These are phyloP conservation scores for Morone chrysops DNA, from an alignment of 2,113 vertebrate genomes.

Conservation along the genomic window DNA sequence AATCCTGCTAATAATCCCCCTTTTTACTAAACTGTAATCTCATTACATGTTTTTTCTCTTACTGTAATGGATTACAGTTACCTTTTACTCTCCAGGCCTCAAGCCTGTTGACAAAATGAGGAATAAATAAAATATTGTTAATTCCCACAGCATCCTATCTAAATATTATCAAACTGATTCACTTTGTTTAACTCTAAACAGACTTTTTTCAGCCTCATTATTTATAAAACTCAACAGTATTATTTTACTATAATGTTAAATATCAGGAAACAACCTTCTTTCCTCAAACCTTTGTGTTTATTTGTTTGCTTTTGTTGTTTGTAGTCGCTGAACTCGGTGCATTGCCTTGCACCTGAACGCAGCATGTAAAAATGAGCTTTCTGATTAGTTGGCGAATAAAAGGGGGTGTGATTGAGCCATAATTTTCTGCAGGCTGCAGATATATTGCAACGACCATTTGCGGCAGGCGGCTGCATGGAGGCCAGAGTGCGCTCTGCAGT, in stretches of 20 bases:
- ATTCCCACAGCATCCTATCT: not conserved
- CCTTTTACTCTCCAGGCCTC: too few species aligned
- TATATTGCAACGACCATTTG: not conserved
- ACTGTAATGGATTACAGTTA: too few species aligned
- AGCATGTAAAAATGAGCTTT: constrained; percentile 29
- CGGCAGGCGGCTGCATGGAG: constrained; percentile 7
- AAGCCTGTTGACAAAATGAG: too few species aligned
- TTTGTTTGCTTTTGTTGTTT: not conserved
- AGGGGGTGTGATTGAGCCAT: constrained; percentile 66
- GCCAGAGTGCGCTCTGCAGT: too few species aligned
- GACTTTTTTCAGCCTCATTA: not conserved
- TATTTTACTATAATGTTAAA: not conserved
- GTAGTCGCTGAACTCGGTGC: not conserved
- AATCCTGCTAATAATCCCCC: too few species aligned
- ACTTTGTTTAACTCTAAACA: not conserved
- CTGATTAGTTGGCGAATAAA: constrained; percentile 65
- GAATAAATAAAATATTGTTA: not conserved
- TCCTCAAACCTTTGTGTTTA: not conserved
- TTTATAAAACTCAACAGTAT: not conserved
- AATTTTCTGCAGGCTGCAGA: not conserved
- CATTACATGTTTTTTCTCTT: too few species aligned
- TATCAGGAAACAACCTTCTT: not conserved
- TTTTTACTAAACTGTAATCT: too few species aligned
- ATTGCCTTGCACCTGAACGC: constrained; percentile 16
- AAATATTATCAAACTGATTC: not conserved